Evolutionary conservation across 2,888 invertebrate genomes (phyloP).

Genomic region (Corbicula japonica): DNA sequence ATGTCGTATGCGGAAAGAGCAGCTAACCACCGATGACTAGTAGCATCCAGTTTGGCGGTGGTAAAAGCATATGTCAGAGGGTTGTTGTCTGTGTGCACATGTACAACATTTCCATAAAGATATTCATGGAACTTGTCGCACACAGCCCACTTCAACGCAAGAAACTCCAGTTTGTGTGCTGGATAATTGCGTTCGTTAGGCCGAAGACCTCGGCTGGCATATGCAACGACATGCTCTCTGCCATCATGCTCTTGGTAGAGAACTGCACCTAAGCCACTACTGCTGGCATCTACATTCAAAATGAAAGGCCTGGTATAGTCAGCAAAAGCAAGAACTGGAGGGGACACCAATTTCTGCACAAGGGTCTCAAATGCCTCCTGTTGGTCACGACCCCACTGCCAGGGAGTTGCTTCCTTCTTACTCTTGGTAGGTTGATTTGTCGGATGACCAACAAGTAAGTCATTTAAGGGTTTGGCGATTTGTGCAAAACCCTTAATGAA

Average conservation of each 20-base stretch:
- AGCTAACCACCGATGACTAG: not conserved
- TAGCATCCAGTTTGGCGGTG: slow-evolving; percentile 21
- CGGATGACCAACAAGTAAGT: slow-evolving; percentile 43
- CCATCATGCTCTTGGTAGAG: slow-evolving; percentile 16
- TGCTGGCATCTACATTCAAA: slow-evolving; percentile 34
- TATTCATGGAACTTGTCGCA: slow-evolving; percentile 6
- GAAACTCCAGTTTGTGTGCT: slow-evolving; percentile 13
- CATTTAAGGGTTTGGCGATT: slow-evolving; percentile 51
- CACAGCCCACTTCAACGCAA: slow-evolving; percentile 25
- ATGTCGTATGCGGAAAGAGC: too few species aligned
- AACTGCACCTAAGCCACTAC: slow-evolving; percentile 24
- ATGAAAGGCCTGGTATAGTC: slow-evolving; percentile 46
- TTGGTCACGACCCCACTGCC: slow-evolving; percentile 26
- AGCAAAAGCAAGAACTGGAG: slow-evolving; percentile 51
- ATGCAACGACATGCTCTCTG: slow-evolving; percentile 9
- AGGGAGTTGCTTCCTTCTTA: slow-evolving; percentile 22
- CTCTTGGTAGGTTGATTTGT: slow-evolving; percentile 3
- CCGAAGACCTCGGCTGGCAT: slow-evolving; percentile 12
- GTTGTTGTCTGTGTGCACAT: not conserved
- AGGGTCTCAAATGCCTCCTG: slow-evolving; percentile 38
- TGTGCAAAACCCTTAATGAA: too few species aligned
- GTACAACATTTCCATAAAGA: slow-evolving; percentile 13
- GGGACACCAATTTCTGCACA: slow-evolving; percentile 32
- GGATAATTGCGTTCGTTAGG: slow-evolving; percentile 13
- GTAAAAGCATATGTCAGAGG: not conserved